phyloP scores from a whole-genome alignment of 2,113 vertebrate genomes.

The Trichomycterus rosablanca region DNA sequence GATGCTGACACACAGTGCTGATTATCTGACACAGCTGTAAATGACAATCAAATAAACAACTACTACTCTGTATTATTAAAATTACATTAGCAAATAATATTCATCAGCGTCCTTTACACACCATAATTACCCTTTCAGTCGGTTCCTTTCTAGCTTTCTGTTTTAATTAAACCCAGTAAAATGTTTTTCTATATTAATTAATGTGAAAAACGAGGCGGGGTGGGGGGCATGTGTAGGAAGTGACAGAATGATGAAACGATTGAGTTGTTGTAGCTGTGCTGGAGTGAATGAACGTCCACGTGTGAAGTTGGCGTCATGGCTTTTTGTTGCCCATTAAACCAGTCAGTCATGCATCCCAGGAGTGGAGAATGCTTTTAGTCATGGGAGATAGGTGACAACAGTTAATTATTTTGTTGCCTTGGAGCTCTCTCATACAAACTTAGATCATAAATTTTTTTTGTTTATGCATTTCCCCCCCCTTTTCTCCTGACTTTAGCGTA shows the following conservation, averaged over 20 bases:
- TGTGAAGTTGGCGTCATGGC: constrained; percentile 36
- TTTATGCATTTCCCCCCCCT: too few relatives aligned
- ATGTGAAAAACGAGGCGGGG: too few relatives aligned
- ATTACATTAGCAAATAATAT: constrained; percentile 45
- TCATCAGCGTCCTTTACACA: constrained; percentile 23
- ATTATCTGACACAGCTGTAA: constrained; percentile 34
- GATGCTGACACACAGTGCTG: constrained; percentile 2
- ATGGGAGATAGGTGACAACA: constrained; percentile 25
- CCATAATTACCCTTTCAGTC: too few relatives aligned
- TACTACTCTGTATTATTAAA: too few relatives aligned
- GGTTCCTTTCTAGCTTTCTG: constrained; percentile 5
- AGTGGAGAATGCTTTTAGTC: constrained; percentile 39
- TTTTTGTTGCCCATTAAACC: constrained; percentile 41
- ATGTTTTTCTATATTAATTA: constrained; percentile 44
- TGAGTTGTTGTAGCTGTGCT: constrained; percentile 13
- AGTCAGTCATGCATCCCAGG: constrained; percentile 36
- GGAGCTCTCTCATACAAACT: constrained; percentile 25
- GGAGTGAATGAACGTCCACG: constrained; percentile 22
- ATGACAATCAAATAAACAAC: constrained; percentile 43
- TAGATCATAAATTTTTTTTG: too few relatives aligned
- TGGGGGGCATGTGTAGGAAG: constrained; percentile 42
- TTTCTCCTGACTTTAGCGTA: too few relatives aligned
- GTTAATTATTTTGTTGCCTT: constrained; percentile 39
- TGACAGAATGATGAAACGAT: constrained; percentile 46
- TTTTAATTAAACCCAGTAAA: not conserved